Percentiles rank a stretch among this genome's conserved stretches.
Conservation (phyloP, 2,888 invertebrate genomes). For the Ornithoptera priamus region DNA sequence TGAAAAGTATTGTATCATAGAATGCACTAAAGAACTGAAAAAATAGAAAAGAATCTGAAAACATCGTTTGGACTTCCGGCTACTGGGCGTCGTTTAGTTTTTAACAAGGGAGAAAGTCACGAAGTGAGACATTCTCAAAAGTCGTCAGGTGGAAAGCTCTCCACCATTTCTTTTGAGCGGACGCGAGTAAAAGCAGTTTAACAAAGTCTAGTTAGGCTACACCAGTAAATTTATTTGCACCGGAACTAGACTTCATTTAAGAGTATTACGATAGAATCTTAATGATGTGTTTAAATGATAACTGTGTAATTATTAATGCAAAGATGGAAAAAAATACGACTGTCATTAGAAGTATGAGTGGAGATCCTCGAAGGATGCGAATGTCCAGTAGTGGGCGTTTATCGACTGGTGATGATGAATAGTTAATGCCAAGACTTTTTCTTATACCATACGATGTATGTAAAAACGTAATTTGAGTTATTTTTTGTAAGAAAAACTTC, state of each 20-base stretch:
- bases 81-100: constrained; percentile 15
- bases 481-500: no score
- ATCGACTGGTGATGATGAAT: no score
- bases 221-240: constrained; percentile 1
- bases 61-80: not conserved
- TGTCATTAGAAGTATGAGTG: no score
- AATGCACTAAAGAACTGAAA: not conserved
- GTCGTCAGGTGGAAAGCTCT: constrained; percentile 24
- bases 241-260: not conserved
- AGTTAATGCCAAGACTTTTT: no score
- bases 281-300: no score
- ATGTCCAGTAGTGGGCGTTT: no score
- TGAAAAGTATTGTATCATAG: not conserved
- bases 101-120: constrained; percentile 23
- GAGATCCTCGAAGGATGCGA: no score
- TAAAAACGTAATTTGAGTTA: no score
- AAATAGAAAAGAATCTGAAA: not conserved
- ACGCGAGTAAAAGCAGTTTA: constrained; percentile 8
- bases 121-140: constrained; percentile 24
- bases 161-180: constrained; percentile 15
- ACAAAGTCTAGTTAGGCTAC: constrained; percentile 20
- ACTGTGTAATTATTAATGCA: no score
- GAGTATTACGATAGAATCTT: not conserved
- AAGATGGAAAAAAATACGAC: no score
- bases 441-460: no score